Evolutionary conservation across 2,888 invertebrate species (phyloP), one percentile per base, ranked within the genome.

Genomic region (Melanostoma scalare): DNA sequence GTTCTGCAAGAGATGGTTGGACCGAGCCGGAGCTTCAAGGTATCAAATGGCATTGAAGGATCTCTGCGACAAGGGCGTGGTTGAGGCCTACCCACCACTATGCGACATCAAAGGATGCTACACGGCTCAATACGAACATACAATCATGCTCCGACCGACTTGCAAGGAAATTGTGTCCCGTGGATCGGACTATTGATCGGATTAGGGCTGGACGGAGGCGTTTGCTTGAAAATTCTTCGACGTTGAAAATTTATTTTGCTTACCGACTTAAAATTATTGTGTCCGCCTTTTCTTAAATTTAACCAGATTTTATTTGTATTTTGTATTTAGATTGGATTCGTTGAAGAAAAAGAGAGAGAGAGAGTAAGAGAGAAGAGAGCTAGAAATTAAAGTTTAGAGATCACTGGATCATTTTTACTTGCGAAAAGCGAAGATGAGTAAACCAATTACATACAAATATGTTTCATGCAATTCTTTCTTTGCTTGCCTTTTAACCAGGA

Each of bases 121-220:
- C 92, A 99, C 99, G 0, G 99, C 99, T 53, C 99, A 99, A 92
- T 99, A 97, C 90, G 99, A 99, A 90, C 99, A 99, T 92, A 99
- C 99, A 3, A 96, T 99, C 88, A 94, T 99, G 87, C 93, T 99
- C 86, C 93, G 99, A 88, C 99, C 99, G 50, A 99, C 98, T 0
- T 99, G 99, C 93, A 99, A 99, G 92, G 99, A 99, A 92, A 95
- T 99, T 33, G 95, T 99, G 58, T 98, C 98, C 35, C 95, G 99
- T 84, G 99, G 99, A 38, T 96, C 96, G 85, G 99, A 99, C 91
- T 99, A 98, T 80, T 90, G 75, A 72, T 79, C 9, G 6, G 20
- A 20, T 20, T 20, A 1, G 20, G 20, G 20, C 20, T 20, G 20
- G 20, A 20, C 20, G 20, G 20, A 20, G 20, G 20, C 20, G 20